A percentile compares a stretch with the other conserved stretches of the same genome.
phyloP scores from a whole-genome alignment of 1,140 invertebrate genomes.

The Platyscapa corneri region DNA sequence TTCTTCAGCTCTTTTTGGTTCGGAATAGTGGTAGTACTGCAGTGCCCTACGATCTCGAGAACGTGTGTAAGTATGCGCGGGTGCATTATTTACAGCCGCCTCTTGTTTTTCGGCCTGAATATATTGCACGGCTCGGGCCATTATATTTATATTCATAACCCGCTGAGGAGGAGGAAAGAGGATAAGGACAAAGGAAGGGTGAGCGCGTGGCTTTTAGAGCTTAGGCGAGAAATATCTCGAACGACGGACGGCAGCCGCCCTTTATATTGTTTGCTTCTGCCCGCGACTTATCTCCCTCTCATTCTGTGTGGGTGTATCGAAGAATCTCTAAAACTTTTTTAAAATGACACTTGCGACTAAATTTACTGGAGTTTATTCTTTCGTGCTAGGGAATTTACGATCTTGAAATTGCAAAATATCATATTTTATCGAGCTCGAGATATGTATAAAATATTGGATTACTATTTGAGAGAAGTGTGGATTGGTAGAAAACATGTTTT shows the following conservation, averaged over 20 bases:
- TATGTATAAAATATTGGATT: slow-evolving; percentile 48
- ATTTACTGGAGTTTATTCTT: slow-evolving; percentile 68
- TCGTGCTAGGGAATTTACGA: slow-evolving; percentile 29
- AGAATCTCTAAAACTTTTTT: slow-evolving; percentile 45
- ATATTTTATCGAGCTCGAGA: slow-evolving; percentile 72
- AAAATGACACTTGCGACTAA: slow-evolving; percentile 71
- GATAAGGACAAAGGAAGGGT: slow-evolving; percentile 51
- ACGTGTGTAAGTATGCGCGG: slow-evolving; percentile 13
- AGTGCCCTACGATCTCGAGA: not conserved
- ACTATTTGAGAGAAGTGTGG: slow-evolving; percentile 24
- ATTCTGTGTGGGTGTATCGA: slow-evolving; percentile 19
- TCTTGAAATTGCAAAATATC: slow-evolving; percentile 61
- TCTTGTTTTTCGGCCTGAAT: slow-evolving; percentile 57
- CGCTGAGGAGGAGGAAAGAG: slow-evolving; percentile 38
- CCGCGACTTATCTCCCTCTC: not conserved
- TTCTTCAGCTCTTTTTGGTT: not conserved
- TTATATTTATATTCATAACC: slow-evolving; percentile 62
- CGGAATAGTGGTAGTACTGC: not conserved
- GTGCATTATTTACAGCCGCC: slow-evolving; percentile 57
- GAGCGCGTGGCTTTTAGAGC: slow-evolving; percentile 53
- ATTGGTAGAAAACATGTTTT: slow-evolving; percentile 36
- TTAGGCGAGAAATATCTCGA: slow-evolving; percentile 48
- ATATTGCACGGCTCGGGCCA: slow-evolving; percentile 53
- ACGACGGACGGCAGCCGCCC: not conserved
- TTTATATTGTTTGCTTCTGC: slow-evolving; percentile 30